These are phyloP conservation scores for Drosophila merina DNA, from an alignment of 2,888 invertebrate species.

Conservation along the genomic window DNA sequence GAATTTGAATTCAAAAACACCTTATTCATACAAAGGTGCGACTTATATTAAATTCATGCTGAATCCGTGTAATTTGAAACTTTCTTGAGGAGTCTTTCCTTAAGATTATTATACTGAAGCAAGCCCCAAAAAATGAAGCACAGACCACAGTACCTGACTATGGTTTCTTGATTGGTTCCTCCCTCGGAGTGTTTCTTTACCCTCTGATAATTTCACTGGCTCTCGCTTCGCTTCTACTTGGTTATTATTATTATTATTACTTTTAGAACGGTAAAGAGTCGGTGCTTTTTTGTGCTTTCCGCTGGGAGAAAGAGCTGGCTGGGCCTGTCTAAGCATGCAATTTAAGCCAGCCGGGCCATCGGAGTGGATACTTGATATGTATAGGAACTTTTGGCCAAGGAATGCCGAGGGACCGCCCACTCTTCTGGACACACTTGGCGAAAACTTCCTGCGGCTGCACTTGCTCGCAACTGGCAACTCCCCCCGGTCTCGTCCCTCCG, in stretches of 20 bases:
- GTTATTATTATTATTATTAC: conserved; percentile 48
- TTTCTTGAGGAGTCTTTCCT: too few relatives aligned
- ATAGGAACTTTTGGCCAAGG: conserved; percentile 38
- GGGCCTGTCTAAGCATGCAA: conserved; percentile 40
- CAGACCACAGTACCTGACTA: conserved; percentile 9
- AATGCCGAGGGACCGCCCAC: conserved; percentile 69
- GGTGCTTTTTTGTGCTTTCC: conserved; percentile 19
- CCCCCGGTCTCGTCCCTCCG: background rate
- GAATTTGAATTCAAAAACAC: background rate
- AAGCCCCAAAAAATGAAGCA: conserved; percentile 5
- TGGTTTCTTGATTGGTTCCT: conserved; percentile 28
- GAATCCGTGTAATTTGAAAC: too few relatives aligned
- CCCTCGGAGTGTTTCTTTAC: conserved; percentile 17
- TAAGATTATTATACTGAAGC: background rate
- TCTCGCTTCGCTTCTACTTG: conserved; percentile 27
- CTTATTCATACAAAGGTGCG: too few relatives aligned
- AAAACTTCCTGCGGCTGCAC: conserved; percentile 55
- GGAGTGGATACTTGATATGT: conserved; percentile 29
- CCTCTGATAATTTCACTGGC: conserved; percentile 38
- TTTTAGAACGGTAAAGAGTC: conserved; percentile 47
- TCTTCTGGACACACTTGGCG: conserved; percentile 64
- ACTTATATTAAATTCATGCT: too few relatives aligned
- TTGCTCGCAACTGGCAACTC: conserved; percentile 22
- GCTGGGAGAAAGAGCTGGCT: conserved; percentile 35
- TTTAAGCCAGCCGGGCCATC: conserved; percentile 30